A percentile compares a stretch with the other conserved stretches of the same genome.
Evolutionary conservation across 1,140 invertebrate species (phyloP).

Genomic region (Samia ricini): DNA sequence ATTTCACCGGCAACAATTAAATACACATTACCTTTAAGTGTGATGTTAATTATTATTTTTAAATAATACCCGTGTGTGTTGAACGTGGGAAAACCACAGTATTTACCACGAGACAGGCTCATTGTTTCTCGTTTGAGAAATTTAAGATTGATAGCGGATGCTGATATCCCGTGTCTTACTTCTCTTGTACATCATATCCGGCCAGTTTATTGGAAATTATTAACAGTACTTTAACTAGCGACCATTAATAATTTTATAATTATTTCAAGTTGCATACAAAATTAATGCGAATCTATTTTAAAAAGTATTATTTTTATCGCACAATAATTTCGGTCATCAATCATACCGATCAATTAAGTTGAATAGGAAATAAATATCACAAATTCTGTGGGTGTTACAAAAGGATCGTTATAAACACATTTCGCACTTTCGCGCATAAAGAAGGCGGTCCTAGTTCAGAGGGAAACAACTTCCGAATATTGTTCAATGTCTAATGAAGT

Average conservation of each 20-base stretch:
- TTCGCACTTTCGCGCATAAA: constrained; percentile 47
- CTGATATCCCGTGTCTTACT: constrained; percentile 42
- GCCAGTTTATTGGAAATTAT: constrained; percentile 41
- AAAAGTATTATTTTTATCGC: constrained; percentile 33
- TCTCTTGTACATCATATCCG: constrained; percentile 63
- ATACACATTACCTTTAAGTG: neutral
- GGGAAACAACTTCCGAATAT: constrained; percentile 32
- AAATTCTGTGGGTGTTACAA: constrained; percentile 57
- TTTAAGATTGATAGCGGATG: constrained; percentile 64
- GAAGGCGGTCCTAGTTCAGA: constrained; percentile 40
- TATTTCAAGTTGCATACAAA: constrained; percentile 26
- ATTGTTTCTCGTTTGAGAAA: constrained; percentile 42
- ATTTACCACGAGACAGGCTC: constrained; percentile 23
- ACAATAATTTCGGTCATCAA: constrained; percentile 39
- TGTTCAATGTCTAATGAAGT: constrained; percentile 47
- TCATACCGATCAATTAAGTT: constrained; percentile 48
- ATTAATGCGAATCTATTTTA: constrained; percentile 26
- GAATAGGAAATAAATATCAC: constrained; percentile 8
- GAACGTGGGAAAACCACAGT: constrained; percentile 14
- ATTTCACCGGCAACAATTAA: constrained; percentile 1
- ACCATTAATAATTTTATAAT: constrained; percentile 57
- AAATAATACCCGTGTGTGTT: neutral
- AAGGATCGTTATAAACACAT: constrained; percentile 68
- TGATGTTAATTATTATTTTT: neutral
- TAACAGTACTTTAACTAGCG: constrained; percentile 25